These are phyloP conservation scores for Colletes latitarsis DNA, from an alignment of 1,140 invertebrate genomes.

Conservation along the genomic window DNA sequence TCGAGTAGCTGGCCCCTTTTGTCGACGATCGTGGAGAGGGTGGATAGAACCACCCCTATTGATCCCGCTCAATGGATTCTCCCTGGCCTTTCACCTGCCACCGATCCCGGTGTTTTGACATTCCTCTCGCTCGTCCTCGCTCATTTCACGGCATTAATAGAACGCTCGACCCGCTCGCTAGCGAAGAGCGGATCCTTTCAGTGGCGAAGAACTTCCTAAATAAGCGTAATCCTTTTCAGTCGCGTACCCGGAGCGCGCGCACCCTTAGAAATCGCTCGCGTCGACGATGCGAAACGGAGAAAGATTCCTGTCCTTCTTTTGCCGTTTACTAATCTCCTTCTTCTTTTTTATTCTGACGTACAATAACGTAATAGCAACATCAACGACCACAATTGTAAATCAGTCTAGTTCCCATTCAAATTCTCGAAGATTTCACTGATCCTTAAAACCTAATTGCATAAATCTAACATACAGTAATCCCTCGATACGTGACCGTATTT, in stretches of 20 bases:
- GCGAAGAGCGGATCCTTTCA: constrained; percentile 30
- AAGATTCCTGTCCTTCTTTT: background rate
- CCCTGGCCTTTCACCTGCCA: constrained; percentile 63
- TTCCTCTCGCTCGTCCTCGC: constrained; percentile 63
- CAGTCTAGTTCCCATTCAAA: no score
- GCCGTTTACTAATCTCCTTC: background rate
- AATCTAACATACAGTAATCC: no score
- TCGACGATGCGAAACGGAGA: constrained; percentile 30
- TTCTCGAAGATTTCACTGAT: no score
- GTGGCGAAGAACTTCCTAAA: constrained; percentile 43
- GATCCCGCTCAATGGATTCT: constrained; percentile 66
- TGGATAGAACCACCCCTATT: constrained; percentile 74
- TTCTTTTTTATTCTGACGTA: background rate
- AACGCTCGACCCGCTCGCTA: background rate
- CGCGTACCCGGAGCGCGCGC: background rate
- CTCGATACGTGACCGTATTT: no score
- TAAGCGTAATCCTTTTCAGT: constrained; percentile 49
- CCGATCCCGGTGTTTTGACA: constrained; percentile 72
- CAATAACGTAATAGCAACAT: no score
- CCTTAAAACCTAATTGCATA: no score
- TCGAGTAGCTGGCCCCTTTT: constrained; percentile 61
- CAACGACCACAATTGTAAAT: background rate
- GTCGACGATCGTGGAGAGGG: constrained; percentile 53
- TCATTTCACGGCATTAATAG: constrained; percentile 45
- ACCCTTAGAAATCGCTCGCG: constrained; percentile 36